Evolutionary conservation across 1,140 invertebrate species (phyloP), one percentile per base, ranked within the genome.

Genomic region (Drosophila azteca): DNA sequence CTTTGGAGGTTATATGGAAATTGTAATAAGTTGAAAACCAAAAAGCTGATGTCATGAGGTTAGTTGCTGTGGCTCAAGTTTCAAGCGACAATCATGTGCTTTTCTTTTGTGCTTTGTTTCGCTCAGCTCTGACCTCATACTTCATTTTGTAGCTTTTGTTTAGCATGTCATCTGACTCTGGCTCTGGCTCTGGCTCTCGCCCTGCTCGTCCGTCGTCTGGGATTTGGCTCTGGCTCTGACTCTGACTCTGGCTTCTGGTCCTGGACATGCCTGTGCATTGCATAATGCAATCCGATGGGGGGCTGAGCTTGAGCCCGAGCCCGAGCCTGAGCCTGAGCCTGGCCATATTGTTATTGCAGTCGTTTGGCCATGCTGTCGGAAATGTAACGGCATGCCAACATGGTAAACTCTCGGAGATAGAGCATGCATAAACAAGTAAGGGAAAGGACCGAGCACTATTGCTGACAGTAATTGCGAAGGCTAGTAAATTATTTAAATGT

Each of bases 11-110:
- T 87, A 87, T 81, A 87, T 87, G 83, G 79, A 87, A 87, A 83
- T 88, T 87, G 83, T 87, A 88, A 87, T 87, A 87, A 87, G 83
- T 88, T 88, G 79, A 65, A 83, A 87, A 82, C 83, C 79, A 87
- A 87, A 87, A 87, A 88, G 83, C 83, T 87, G 83, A 87, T 87
- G 83, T 87, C 83, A 87, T 87, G 83, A 87, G 83, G 83, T 87
- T 87, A 87, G 83, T 88, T 87, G 83, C 75, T 72, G 75, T 76
- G 83, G 82, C 83, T 87, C 79, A 83, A 88, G 83, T 87, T 87
- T 88, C 83, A 87, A 88, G 83, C 83, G 79, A 88, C 83, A 87
- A 87, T 87, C 83, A 88, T 87, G 75, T 83, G 84, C 79, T 66
- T 74, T 87, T 76, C 83, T 82, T 87, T 87, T 83, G 75, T 81